A percentile compares a stretch with the other conserved stretches of the same genome.
These are phyloP conservation scores for Heterohyrax brucei DNA, from an alignment of 2,797 vertebrate species.

Conservation along the genomic window DNA sequence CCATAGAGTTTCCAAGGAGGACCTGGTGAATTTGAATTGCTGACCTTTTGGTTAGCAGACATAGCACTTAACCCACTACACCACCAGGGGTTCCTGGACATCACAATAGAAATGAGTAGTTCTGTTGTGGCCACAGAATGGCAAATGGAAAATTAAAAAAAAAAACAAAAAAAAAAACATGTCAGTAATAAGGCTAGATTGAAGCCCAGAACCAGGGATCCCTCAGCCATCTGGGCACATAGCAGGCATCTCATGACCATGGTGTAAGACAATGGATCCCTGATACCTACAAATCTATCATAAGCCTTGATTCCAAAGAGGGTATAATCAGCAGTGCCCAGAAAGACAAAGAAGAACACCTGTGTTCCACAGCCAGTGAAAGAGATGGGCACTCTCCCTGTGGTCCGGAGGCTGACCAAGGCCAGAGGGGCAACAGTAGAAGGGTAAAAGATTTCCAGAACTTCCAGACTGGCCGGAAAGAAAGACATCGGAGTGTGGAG, in stretches of 20 bases:
- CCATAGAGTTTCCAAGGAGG: no score
- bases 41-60: no score
- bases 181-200: slow-evolving; percentile 4
- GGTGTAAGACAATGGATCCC: slow-evolving; percentile 35
- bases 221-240: not conserved
- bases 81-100: not conserved
- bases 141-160: not conserved
- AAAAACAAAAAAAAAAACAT: no score
- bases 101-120: slow-evolving; percentile 66
- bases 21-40: no score
- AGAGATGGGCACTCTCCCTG: slow-evolving; percentile 54
- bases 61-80: no score
- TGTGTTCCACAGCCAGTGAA: slow-evolving; percentile 45
- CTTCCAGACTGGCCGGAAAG: slow-evolving; percentile 68
- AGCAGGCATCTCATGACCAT: slow-evolving; percentile 8
- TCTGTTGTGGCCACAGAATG: slow-evolving; percentile 35
- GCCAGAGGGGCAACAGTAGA: slow-evolving; percentile 53
- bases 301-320: slow-evolving; percentile 67
- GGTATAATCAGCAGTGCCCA: slow-evolving; percentile 53
- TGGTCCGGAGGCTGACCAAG: slow-evolving; percentile 17
- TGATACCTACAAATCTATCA: slow-evolving; percentile 42
- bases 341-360: slow-evolving; percentile 60
- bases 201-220: slow-evolving; percentile 9
- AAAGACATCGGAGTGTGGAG: slow-evolving; percentile 69
- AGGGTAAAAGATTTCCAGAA: slow-evolving; percentile 70